These are phyloP conservation scores for Penaeus japonicus DNA, from an alignment of 1,140 invertebrate species.

Conservation along the genomic window DNA sequence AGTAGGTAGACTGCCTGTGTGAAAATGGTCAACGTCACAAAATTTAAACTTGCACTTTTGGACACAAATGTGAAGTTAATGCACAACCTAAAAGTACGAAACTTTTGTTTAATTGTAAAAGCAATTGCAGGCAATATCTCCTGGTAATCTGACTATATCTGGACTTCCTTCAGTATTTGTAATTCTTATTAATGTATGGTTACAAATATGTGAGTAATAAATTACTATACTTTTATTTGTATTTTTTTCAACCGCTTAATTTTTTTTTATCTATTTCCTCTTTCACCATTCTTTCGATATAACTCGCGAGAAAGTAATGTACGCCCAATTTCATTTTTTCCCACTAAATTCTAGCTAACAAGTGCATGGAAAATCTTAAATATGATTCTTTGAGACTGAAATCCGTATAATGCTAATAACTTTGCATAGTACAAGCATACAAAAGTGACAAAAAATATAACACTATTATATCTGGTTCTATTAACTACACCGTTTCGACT, in stretches of 20 bases:
- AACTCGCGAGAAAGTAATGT: neutral
- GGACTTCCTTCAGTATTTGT: constrained; percentile 52
- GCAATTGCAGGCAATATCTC: neutral
- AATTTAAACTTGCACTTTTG: constrained; percentile 41
- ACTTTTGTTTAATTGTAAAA: constrained; percentile 28
- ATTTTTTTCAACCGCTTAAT: neutral
- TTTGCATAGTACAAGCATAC: no score
- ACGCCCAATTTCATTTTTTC: neutral
- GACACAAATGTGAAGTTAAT: constrained; percentile 29
- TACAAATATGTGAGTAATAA: constrained; percentile 56
- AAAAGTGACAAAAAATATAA: no score
- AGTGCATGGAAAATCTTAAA: neutral
- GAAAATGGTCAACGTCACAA: constrained; percentile 45
- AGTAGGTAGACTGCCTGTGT: constrained; percentile 38
- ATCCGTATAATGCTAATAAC: no score
- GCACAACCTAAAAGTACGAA: constrained; percentile 40
- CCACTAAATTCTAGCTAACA: neutral
- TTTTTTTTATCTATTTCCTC: neutral
- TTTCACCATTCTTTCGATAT: neutral
- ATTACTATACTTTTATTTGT: constrained; percentile 51
- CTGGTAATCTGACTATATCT: neutral
- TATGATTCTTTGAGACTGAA: no score
- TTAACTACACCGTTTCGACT: no score
- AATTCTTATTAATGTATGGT: constrained; percentile 53
- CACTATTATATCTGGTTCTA: no score